These are phyloP conservation scores for Cyprinodon variegatus DNA, from an alignment of 2,113 vertebrate species.

Conservation along the genomic window DNA sequence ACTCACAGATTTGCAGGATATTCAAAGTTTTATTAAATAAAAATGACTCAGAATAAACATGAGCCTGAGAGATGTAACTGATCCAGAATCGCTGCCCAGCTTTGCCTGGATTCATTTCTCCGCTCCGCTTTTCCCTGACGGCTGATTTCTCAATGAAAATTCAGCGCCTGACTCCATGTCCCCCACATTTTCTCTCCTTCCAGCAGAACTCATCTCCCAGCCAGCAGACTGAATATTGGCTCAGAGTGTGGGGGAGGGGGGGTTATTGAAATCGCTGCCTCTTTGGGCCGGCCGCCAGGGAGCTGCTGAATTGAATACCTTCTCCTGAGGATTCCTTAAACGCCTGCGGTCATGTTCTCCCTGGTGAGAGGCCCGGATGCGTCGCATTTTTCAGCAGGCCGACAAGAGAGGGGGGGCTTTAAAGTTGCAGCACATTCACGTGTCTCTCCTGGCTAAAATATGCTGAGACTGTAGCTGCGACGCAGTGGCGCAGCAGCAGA, in stretches of 20 bases:
- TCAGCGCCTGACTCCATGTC: conserved; percentile 25
- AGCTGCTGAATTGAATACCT: conserved; percentile 56
- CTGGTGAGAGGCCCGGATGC: conserved; percentile 30
- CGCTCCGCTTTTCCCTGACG: conserved; percentile 1
- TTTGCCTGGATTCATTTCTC: neutral
- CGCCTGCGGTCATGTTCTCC: conserved; percentile 48
- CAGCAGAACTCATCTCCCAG: conserved; percentile 54
- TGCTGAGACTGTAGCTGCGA: neutral
- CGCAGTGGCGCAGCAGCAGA: conserved; percentile 14
- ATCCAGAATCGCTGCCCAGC: neutral
- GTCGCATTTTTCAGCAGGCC: conserved; percentile 7
- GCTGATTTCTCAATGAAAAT: conserved; percentile 35
- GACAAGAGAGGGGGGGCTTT: conserved; percentile 20
- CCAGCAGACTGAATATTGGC: conserved; percentile 49
- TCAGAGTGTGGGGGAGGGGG: conserved; percentile 18
- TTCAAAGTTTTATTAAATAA: neutral
- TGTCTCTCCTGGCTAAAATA: conserved; percentile 9
- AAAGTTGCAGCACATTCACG: conserved; percentile 27
- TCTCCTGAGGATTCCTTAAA: conserved; percentile 58
- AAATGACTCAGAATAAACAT: neutral
- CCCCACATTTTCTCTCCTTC: conserved; percentile 33
- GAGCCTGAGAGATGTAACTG: neutral
- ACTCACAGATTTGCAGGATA: neutral
- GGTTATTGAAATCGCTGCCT: conserved; percentile 52
- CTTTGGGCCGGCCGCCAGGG: conserved; percentile 24